Base-by-base conservation (phyloP, 2,888 invertebrate genomes). In the Troides aeacus region DNA sequence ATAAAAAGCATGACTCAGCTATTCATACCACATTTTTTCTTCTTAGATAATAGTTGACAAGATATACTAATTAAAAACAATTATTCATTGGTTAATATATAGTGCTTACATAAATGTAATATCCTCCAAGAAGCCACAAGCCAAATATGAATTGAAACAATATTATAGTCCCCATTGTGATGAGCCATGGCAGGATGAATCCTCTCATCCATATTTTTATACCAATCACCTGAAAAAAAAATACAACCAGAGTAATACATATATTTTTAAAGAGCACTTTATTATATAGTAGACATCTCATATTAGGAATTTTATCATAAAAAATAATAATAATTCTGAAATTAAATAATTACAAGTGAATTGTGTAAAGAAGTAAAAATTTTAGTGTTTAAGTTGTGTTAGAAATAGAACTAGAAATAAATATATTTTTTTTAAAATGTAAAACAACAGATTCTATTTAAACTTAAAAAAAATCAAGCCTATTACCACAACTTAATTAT, bases 71-170 rank as follows among this genome's bases (percentile, higher is more conserved):
- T 50, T 15, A 18, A 50, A 50, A 15, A 50, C 18, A 17, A 15
- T 18, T 17, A 50, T 50, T 5, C 0, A n/a, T 8, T 53, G n/a
- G n/a, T 12, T 12, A 53, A 7, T n/a, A n/a, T 53, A n/a, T n/a
- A 53, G 50, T 61, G 94, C 96, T 96, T 87, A 97, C 97, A 89
- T 97, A 97, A 80, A 97, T 97, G 79, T 98, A 98, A 81, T 98
- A 98, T 72, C 97, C 97, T 72, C 96, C 97, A 56, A 97, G 90
- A 2, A 97, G 93, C 97, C 97, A 97, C 42, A 97, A 87, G 7
- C 97, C 97, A 84, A 97, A 97, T 3, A 95, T 81, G 8, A 97
- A 87, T 84, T 97, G 97, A 83, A 97, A 97, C 0, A 94, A 72
- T 63, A 97, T 95, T 18, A 95, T 94, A 15, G 96, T 76, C 0